These are phyloP conservation scores for Orientallactaga sibirica DNA, from an alignment of 2,797 vertebrate genomes.

Conservation along the genomic window DNA sequence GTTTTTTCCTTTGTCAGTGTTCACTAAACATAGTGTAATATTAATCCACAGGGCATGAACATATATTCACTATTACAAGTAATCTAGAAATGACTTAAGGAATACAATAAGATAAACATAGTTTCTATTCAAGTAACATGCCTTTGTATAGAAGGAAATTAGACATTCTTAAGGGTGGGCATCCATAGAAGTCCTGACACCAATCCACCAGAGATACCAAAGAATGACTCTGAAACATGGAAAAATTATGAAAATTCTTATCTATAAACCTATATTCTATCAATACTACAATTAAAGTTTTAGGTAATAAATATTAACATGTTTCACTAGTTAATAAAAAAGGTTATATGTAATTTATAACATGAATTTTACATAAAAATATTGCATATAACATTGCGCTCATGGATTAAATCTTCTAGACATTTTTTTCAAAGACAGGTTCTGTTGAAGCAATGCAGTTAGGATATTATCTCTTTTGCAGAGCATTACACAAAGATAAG, in stretches of 20 bases:
- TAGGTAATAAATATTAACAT: background rate
- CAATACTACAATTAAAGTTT: background rate
- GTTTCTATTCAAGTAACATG: background rate
- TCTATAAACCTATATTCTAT: background rate
- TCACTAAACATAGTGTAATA: background rate
- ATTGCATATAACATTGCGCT: constrained; percentile 17
- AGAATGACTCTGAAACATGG: background rate
- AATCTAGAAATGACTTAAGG: background rate
- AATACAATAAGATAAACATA: background rate
- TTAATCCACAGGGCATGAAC: background rate
- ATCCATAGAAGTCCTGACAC: background rate
- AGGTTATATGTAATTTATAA: background rate
- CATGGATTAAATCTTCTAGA: constrained; percentile 3
- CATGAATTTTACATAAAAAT: background rate
- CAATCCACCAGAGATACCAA: background rate
- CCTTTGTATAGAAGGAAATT: background rate
- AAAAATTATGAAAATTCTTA: constrained; percentile 9
- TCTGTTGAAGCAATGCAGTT: constrained; percentile 56
- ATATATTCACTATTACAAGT: background rate
- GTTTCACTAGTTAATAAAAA: constrained; percentile 24
- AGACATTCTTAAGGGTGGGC: background rate
- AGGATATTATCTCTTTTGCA: constrained; percentile 49
- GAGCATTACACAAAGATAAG: constrained; percentile 67
- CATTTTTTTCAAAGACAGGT: constrained; percentile 5
- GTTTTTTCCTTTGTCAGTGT: background rate